Evolutionary conservation across 2,888 invertebrate genomes (phyloP).

Genomic region (Nebria brevicollis): DNA sequence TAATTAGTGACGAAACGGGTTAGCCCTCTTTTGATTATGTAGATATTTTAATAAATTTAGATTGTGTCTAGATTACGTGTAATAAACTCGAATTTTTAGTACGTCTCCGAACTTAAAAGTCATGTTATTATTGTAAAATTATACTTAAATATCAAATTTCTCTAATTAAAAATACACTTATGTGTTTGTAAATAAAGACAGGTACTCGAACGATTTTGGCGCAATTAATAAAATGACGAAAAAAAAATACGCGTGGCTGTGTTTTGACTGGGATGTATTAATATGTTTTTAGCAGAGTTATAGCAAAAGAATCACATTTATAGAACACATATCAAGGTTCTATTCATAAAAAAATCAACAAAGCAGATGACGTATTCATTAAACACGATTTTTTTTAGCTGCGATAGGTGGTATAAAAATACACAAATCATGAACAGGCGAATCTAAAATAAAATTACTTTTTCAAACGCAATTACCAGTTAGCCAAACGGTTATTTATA

Average conservation of each 20-base stretch:
- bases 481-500: conserved; percentile 20
- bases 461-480: conserved; percentile 37
- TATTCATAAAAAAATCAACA: conserved; percentile 26
- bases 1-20: no score
- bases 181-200: background rate
- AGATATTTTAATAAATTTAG: no score
- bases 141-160: no score
- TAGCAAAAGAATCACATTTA: conserved; percentile 12
- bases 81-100: no score
- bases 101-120: no score
- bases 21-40: no score
- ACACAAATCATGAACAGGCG: conserved; percentile 20
- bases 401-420: conserved; percentile 6
- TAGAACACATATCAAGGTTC: conserved; percentile 38
- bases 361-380: conserved; percentile 26
- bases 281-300: conserved; percentile 26
- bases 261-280: conserved; percentile 36
- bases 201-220: background rate
- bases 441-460: conserved; percentile 37
- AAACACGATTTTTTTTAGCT: conserved; percentile 2
- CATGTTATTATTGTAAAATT: no score
- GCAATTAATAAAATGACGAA: background rate
- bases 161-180: background rate
- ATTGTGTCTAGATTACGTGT: no score
- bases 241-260: conserved; percentile 25